phyloP scores from a whole-genome alignment of 2,113 vertebrate species.

The Muntiacus muntjak region DNA sequence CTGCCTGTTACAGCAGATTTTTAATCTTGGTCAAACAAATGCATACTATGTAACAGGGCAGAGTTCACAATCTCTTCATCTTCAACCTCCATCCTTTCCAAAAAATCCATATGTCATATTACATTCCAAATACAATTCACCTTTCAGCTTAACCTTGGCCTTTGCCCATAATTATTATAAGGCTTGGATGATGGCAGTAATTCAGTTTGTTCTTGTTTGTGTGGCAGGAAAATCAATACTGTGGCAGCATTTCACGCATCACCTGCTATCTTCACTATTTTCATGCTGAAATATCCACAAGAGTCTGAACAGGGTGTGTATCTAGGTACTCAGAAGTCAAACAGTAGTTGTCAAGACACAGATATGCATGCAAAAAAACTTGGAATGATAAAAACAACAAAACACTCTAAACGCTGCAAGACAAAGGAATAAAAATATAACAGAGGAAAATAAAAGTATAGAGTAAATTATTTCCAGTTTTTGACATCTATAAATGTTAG shows the following conservation, averaged over 20 bases:
- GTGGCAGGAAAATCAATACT: neutral
- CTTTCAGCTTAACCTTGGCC: slow-evolving; percentile 43
- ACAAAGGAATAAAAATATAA: neutral
- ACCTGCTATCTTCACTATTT: neutral
- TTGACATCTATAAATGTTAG: neutral
- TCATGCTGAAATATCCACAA: neutral
- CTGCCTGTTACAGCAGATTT: neutral
- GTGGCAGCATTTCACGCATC: neutral
- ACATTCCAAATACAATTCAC: slow-evolving; percentile 20
- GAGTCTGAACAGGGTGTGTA: neutral
- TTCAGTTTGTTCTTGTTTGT: neutral
- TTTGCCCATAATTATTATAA: slow-evolving; percentile 34
- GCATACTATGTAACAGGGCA: neutral
- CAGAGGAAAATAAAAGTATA: neutral
- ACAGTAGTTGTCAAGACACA: neutral
- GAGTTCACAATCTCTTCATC: neutral
- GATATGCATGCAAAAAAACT: neutral
- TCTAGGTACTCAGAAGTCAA: neutral
- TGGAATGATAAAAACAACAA: neutral
- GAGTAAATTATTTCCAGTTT: neutral
- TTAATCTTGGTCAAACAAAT: slow-evolving; percentile 12
- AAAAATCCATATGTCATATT: slow-evolving; percentile 28
- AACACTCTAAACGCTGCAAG: neutral
- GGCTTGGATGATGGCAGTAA: neutral
- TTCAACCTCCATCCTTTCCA: neutral